Percentiles rank a stretch among this genome's conserved stretches.
Evolutionary conservation across 2,113 vertebrate genomes (phyloP).

Genomic region (Syngnathus scovelli): DNA sequence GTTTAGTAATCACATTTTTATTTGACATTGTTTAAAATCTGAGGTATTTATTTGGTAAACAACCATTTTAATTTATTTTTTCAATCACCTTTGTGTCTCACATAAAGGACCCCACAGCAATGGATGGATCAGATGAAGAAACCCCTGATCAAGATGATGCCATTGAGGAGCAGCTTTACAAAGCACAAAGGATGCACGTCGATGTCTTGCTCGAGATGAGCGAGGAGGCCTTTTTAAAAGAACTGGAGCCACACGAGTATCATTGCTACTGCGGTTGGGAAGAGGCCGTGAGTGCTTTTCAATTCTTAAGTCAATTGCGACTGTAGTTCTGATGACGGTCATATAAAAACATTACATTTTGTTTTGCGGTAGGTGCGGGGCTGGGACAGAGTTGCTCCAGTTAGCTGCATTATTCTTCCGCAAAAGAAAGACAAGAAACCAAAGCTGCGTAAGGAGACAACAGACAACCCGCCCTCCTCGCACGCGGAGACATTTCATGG

Average conservation of each 20-base stretch:
- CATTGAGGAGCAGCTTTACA: not conserved
- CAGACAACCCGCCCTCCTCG: conserved; percentile 43
- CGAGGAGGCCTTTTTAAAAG: conserved; percentile 59
- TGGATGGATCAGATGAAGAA: conserved; percentile 7
- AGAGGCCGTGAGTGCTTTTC: conserved; percentile 74
- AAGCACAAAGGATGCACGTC: conserved; percentile 56
- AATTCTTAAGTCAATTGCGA: not conserved
- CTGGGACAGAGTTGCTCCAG: conserved; percentile 69
- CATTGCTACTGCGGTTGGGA: conserved; percentile 70
- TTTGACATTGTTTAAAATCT: not conserved
- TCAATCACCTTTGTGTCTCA: not conserved
- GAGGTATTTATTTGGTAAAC: not conserved
- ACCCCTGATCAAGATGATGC: not conserved
- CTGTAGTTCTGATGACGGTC: not conserved
- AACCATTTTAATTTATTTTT: not conserved
- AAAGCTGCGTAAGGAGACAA: conserved; percentile 36
- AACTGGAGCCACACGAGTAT: conserved; percentile 50
- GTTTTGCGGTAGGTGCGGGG: conserved; percentile 68
- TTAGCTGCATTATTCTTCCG: conserved; percentile 61
- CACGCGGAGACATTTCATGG: conserved; percentile 40
- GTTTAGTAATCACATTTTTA: no score
- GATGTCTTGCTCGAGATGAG: conserved; percentile 72
- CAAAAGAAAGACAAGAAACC: conserved; percentile 61
- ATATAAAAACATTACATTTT: not conserved
- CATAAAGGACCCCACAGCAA: conserved; percentile 9